phyloP scores from a whole-genome alignment of 2,113 vertebrate species.

The Leucopternis melanops region DNA sequence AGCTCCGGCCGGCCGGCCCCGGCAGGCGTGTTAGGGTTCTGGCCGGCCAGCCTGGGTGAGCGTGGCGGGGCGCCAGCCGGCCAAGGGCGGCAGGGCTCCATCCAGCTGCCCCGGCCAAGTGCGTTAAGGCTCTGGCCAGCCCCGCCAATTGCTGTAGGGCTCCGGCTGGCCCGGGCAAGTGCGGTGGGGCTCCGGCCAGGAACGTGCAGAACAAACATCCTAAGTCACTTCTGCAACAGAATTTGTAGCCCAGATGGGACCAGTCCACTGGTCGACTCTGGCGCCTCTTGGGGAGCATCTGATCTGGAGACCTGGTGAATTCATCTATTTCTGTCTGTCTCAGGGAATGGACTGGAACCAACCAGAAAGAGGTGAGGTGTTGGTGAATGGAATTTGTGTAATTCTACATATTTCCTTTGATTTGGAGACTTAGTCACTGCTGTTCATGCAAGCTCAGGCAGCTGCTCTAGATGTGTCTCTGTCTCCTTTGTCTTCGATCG shows the following conservation, averaged over 20 bases:
- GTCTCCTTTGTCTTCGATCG: not conserved
- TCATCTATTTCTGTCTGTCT: not conserved
- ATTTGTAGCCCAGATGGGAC: not conserved
- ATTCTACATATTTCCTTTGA: not conserved
- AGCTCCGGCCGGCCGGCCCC: no score
- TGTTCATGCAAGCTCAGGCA: not conserved
- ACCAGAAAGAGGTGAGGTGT: not conserved
- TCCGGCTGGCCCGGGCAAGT: no score
- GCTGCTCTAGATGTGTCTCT: not conserved
- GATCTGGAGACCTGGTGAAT: rapidly evolving
- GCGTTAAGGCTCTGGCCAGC: no score
- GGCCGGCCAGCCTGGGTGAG: no score
- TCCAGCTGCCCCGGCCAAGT: no score
- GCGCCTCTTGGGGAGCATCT: not conserved
- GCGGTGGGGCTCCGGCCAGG: no score
- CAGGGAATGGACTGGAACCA: not conserved
- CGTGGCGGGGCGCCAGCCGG: no score
- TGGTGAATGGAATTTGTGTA: not conserved
- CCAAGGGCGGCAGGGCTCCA: no score
- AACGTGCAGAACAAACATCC: no score
- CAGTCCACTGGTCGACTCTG: not conserved
- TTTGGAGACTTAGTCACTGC: not conserved
- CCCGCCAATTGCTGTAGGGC: no score
- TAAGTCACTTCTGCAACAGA: not conserved
- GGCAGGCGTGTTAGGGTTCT: no score